Evolutionary conservation across 2,113 vertebrate genomes (phyloP).

Genomic region (Gadus chalcogrammus): DNA sequence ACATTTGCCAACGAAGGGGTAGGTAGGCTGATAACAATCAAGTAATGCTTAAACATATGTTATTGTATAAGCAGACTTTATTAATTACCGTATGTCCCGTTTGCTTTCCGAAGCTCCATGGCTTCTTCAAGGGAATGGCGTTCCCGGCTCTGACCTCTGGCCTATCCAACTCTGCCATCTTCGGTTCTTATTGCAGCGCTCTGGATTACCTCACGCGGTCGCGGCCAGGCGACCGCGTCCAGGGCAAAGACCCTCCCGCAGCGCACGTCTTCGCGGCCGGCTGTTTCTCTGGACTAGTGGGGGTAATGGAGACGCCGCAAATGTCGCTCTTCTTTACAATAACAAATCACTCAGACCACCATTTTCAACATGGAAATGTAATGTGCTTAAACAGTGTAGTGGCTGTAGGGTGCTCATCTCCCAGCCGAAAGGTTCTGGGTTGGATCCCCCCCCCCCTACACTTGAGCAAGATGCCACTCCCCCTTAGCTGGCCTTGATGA

Average conservation of each 20-base stretch:
- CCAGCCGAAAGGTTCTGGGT: no score
- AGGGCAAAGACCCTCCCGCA: conserved; percentile 36
- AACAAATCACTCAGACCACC: background rate
- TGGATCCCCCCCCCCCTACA: no score
- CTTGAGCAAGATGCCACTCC: no score
- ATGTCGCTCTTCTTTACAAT: background rate
- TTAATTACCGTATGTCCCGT: background rate
- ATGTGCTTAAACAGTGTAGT: background rate
- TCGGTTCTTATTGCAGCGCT: conserved; percentile 78
- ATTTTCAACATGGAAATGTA: background rate
- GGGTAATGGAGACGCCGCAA: conserved; percentile 37
- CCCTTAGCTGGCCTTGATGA: no score
- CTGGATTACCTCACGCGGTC: conserved; percentile 67
- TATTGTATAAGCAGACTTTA: background rate
- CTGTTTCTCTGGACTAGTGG: conserved; percentile 71
- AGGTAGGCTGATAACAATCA: conserved; percentile 24
- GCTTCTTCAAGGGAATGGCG: conserved; percentile 84
- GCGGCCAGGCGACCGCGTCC: conserved; percentile 36
- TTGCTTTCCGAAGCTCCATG: conserved; percentile 59
- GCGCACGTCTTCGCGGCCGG: conserved; percentile 69
- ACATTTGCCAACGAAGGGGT: conserved; percentile 78
- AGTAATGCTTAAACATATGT: background rate
- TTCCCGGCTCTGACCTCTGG: conserved; percentile 77
- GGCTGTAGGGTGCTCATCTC: no score
- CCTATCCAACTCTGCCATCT: conserved; percentile 74